A percentile compares a stretch with the other conserved stretches of the same genome.
Evolutionary conservation across 2,888 invertebrate genomes (phyloP).

Genomic region (Xiphydria camelus): DNA sequence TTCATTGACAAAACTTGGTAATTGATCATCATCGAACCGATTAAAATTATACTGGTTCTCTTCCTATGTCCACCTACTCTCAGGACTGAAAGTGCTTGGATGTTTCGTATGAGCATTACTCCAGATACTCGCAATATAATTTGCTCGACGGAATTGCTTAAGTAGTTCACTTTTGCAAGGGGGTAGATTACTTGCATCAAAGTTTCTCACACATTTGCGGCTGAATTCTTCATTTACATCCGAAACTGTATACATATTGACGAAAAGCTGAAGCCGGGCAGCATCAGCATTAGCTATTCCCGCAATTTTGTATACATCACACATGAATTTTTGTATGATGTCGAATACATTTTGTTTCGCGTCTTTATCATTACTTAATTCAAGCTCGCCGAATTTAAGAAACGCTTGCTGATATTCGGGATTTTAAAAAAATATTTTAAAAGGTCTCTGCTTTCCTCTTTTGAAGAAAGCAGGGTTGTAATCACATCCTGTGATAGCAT

Average conservation of each 20-base stretch:
- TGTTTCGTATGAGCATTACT: constrained; percentile 3
- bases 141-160: constrained; percentile 4
- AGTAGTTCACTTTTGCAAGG: constrained; percentile 8
- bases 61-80: constrained; percentile 7
- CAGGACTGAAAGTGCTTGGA: constrained; percentile 1
- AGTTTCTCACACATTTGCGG: constrained; percentile 5
- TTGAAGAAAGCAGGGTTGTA: constrained; percentile 26
- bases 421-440: constrained; percentile 11
- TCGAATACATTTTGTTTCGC: constrained; percentile 1
- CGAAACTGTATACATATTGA: constrained; percentile 7
- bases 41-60: no score
- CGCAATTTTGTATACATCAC: constrained; percentile 2
- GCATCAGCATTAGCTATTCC: background rate
- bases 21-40: no score
- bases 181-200: constrained; percentile 8
- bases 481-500: constrained; percentile 30
- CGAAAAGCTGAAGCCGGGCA: constrained; percentile 8
- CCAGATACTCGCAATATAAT: constrained; percentile 7
- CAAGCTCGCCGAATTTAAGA: background rate
- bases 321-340: constrained; percentile 5
- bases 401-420: constrained; percentile 15
- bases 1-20: no score
- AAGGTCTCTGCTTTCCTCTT: constrained; percentile 23
- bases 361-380: no score
- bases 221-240: constrained; percentile 7